Conservation (phyloP, 1,140 invertebrate genomes). For the Drosophila malerkotliana region DNA sequence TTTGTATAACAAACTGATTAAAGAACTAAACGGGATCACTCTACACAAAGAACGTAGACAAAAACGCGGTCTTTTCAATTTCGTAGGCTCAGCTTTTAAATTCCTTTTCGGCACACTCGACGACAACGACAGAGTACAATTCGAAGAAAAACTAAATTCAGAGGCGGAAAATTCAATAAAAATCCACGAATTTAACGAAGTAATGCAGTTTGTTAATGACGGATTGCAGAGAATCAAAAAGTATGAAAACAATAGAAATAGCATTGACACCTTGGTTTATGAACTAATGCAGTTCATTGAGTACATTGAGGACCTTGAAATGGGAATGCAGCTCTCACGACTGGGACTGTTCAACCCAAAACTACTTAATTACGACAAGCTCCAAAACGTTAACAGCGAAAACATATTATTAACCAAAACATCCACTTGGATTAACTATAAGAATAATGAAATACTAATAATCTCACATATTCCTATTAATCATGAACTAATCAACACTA, state of each 20-base stretch:
- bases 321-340: not conserved
- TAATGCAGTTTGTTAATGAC: not conserved
- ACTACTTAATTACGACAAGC: too few species aligned
- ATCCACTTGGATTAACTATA: not conserved
- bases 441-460: not conserved
- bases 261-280: not conserved
- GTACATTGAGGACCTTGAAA: not conserved
- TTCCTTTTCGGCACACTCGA: not conserved
- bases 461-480: conserved; percentile 6
- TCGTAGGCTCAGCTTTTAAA: too few species aligned
- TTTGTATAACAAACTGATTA: conserved; percentile 1
- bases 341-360: too few species aligned
- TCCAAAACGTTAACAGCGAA: not conserved
- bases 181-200: not conserved
- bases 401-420: not conserved
- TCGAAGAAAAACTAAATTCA: not conserved
- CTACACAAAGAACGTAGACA: too few species aligned
- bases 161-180: not conserved
- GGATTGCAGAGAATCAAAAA: not conserved
- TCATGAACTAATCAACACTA: conserved; percentile 4
- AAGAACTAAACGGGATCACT: not conserved
- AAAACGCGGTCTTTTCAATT: not conserved
- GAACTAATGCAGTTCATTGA: not conserved
- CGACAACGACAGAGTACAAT: not conserved
- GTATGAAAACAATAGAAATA: not conserved